Percentiles rank a stretch among this genome's conserved stretches.
phyloP scores from a whole-genome alignment of 2,888 invertebrate genomes.

The Polydrusus cervinus region DNA sequence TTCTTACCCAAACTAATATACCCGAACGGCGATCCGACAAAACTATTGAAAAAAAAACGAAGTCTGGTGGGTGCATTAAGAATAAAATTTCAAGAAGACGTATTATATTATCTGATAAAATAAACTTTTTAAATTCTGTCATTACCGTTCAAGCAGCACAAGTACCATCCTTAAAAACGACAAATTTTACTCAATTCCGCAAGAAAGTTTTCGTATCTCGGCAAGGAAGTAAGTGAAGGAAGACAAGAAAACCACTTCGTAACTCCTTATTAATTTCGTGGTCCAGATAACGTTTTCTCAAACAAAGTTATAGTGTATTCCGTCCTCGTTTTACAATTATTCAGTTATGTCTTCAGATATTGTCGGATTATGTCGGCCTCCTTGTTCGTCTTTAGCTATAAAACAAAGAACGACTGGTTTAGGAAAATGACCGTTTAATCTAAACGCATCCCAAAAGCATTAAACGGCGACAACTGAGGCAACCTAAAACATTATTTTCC shows the following conservation, averaged over 20 bases:
- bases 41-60: no score
- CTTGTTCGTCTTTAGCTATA: no score
- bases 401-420: no score
- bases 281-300: slow-evolving; percentile 29
- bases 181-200: slow-evolving; percentile 23
- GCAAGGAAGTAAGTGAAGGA: slow-evolving; percentile 14
- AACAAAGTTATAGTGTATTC: slow-evolving; percentile 26
- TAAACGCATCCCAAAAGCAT: slow-evolving; percentile 16
- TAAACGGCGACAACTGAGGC: slow-evolving; percentile 30
- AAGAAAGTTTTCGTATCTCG: slow-evolving; percentile 25
- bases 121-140: not conserved
- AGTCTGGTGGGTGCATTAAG: no score
- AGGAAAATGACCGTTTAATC: not conserved
- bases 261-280: slow-evolving; percentile 41
- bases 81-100: no score
- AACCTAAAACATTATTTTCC: slow-evolving; percentile 32
- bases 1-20: no score
- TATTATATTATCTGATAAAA: no score
- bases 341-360: no score
- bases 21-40: no score
- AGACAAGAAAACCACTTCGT: slow-evolving; percentile 36
- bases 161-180: slow-evolving; percentile 7
- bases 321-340: slow-evolving; percentile 15
- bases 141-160: slow-evolving; percentile 6
- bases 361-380: no score